phyloP scores from a whole-genome alignment of 2,888 invertebrate species.

The Electrophaes corylata region DNA sequence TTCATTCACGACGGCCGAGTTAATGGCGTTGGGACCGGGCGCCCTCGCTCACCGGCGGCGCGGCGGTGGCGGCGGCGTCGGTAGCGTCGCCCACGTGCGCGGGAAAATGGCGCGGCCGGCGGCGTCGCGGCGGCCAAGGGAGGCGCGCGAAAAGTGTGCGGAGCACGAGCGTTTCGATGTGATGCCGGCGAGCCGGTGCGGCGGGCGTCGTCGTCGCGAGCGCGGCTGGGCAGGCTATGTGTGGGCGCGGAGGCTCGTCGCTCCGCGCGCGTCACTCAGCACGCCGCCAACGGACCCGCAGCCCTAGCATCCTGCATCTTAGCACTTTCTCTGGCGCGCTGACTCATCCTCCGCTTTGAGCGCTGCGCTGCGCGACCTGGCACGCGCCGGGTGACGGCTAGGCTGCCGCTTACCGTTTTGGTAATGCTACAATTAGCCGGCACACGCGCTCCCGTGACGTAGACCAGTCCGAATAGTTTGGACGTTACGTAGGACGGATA shows the following conservation, averaged over 20 bases:
- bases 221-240: constrained; percentile 50
- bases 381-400: constrained; percentile 54
- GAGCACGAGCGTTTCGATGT: constrained; percentile 74
- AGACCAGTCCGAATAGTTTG: constrained; percentile 66
- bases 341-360: constrained; percentile 74
- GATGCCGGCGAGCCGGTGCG: constrained; percentile 59
- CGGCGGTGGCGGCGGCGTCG: constrained; percentile 50
- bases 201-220: constrained; percentile 56
- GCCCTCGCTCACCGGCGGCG: constrained; percentile 64
- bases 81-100: constrained; percentile 81
- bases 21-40: constrained; percentile 77
- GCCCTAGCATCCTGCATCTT: constrained; percentile 46
- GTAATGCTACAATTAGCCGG: constrained; percentile 78
- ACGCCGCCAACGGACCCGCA: constrained; percentile 37
- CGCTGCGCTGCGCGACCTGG: constrained; percentile 49
- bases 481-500: constrained; percentile 70
- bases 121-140: constrained; percentile 73
- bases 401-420: constrained; percentile 70
- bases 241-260: constrained; percentile 79
- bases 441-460: constrained; percentile 78
- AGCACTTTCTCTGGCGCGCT: constrained; percentile 54
- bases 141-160: constrained; percentile 82
- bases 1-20: constrained; percentile 81
- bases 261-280: constrained; percentile 50
- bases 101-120: constrained; percentile 77